These are phyloP conservation scores for Galeopsomyia nigrocyanea DNA, from an alignment of 2,888 invertebrate species.

Conservation along the genomic window DNA sequence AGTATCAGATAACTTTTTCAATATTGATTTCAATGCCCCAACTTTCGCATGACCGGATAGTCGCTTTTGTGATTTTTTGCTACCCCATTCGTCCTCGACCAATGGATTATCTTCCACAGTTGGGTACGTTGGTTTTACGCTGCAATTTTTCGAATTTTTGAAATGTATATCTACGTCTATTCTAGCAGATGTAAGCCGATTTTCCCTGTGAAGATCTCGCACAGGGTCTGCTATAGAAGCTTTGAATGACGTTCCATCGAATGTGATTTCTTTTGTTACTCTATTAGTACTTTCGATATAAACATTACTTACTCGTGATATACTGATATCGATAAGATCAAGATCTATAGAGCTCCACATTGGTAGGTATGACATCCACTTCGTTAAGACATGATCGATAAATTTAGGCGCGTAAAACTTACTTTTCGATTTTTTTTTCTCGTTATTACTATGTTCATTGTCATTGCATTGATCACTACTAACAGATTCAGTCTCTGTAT, in stretches of 20 bases:
- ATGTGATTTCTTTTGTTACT: constrained; percentile 13
- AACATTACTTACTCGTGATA: constrained; percentile 49
- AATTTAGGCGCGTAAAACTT: constrained; percentile 44
- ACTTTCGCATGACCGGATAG: neutral
- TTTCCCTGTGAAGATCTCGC: neutral
- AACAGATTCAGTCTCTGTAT: neutral
- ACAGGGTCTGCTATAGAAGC: constrained; percentile 7
- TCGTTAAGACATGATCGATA: constrained; percentile 39
- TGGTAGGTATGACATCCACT: constrained; percentile 46
- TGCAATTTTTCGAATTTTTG: constrained; percentile 16
- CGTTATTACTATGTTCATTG: neutral
- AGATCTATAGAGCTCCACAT: constrained; percentile 46
- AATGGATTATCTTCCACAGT: constrained; percentile 19
- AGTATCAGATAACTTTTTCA: neutral
- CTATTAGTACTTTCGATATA: constrained; percentile 38
- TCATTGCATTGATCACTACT: too few species aligned
- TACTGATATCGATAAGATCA: constrained; percentile 38
- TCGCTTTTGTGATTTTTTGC: constrained; percentile 11
- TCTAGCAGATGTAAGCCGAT: neutral
- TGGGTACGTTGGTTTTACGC: constrained; percentile 22
- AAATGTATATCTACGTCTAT: neutral
- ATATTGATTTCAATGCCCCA: neutral
- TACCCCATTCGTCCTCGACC: constrained; percentile 26
- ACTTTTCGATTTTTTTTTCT: neutral
- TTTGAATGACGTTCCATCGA: neutral